Conservation (phyloP, 92 coral and sea anemone genomes). For the Desmophyllum pertusum region DNA sequence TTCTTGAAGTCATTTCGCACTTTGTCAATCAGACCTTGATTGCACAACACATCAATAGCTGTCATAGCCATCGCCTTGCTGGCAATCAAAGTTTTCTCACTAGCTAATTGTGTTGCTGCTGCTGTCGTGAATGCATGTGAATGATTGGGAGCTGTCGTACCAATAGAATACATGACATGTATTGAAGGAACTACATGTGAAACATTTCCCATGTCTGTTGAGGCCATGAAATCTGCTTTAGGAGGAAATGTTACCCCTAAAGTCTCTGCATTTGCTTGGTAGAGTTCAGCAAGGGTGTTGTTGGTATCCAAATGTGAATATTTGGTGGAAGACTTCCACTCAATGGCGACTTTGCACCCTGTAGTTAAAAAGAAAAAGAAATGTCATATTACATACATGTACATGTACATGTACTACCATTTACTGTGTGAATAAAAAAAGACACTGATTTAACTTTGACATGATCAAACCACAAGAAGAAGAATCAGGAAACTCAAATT, state of each 20-base stretch:
- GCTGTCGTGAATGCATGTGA: slow-evolving; percentile 68
- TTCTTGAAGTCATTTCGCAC: slow-evolving; percentile 54
- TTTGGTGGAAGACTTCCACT: slow-evolving; percentile 38
- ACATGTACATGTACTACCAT: no score
- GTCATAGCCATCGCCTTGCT: slow-evolving; percentile 84
- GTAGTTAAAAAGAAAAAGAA: no score
- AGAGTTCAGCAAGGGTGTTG: slow-evolving; percentile 62
- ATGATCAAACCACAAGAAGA: no score
- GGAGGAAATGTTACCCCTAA: slow-evolving; percentile 59
- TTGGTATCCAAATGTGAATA: slow-evolving; percentile 55
- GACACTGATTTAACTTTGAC: no score
- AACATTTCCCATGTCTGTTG: slow-evolving; percentile 90
- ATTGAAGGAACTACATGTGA: slow-evolving; percentile 67
- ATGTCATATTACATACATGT: no score
- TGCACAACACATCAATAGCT: slow-evolving; percentile 72
- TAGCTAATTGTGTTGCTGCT: slow-evolving; percentile 65
- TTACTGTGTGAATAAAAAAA: no score
- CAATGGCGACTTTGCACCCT: slow-evolving; percentile 70
- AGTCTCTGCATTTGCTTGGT: slow-evolving; percentile 63
- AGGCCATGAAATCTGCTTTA: slow-evolving; percentile 43
- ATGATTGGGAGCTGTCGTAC: slow-evolving; percentile 65
- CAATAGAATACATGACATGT: slow-evolving; percentile 66
- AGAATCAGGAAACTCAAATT: no score
- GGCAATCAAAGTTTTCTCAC: slow-evolving; percentile 67
- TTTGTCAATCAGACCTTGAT: slow-evolving; percentile 48